Evolutionary conservation across 2,888 invertebrate genomes (phyloP).

Genomic region (Drosophila ezoana): DNA sequence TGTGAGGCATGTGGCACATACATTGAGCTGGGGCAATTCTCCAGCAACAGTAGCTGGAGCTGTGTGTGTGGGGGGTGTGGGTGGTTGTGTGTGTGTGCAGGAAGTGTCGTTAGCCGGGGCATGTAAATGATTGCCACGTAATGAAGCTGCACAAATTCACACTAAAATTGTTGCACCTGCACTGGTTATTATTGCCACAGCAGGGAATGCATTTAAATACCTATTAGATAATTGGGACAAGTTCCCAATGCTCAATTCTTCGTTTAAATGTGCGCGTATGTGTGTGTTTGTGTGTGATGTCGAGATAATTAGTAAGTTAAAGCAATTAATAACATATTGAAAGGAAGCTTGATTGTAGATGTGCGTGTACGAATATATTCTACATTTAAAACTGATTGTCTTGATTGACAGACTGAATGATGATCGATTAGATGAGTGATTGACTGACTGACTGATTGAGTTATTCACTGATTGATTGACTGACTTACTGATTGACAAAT

Average conservation of each 20-base stretch:
- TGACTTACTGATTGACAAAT: too few relatives aligned
- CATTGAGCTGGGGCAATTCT: constrained; percentile 16
- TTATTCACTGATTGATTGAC: too few relatives aligned
- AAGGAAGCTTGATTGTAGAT: too few relatives aligned
- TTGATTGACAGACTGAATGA: too few relatives aligned
- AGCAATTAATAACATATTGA: too few relatives aligned
- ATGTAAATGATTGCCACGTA: constrained; percentile 49
- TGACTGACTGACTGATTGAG: too few relatives aligned
- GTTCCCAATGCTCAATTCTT: constrained; percentile 15
- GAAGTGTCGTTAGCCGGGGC: constrained; percentile 44
- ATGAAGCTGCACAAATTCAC: constrained; percentile 74
- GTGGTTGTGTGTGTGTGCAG: background rate
- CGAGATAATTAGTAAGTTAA: too few relatives aligned
- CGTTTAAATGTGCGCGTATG: background rate
- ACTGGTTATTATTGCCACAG: constrained; percentile 22
- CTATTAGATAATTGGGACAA: constrained; percentile 9
- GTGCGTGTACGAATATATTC: too few relatives aligned
- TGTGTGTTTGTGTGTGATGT: too few relatives aligned
- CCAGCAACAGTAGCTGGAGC: constrained; percentile 3
- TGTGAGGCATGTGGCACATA: constrained; percentile 46
- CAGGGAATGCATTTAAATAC: constrained; percentile 4
- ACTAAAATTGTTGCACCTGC: constrained; percentile 40
- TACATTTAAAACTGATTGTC: too few relatives aligned
- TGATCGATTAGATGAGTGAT: rapidly evolving
- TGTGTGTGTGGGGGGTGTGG: constrained; percentile 17